A percentile compares a stretch with the other conserved stretches of the same genome.
phyloP scores from a whole-genome alignment of 2,113 vertebrate genomes.

The Daubentonia madagascariensis region DNA sequence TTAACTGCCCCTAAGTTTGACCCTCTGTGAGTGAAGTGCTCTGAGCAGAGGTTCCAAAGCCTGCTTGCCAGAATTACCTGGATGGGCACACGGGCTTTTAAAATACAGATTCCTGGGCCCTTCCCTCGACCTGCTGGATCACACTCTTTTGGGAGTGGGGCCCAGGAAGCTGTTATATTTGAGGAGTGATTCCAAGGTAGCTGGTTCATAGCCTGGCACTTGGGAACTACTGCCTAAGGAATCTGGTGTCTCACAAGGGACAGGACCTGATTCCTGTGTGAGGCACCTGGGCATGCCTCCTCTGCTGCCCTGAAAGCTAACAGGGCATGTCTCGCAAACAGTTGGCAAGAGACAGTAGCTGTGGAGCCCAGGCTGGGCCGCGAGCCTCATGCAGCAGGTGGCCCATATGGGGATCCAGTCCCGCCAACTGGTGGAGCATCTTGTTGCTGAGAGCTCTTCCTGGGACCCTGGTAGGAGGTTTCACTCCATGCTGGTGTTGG shows the following conservation, averaged over 20 bases:
- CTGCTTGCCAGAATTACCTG: not conserved
- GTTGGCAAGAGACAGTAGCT: not conserved
- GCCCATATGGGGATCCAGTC: not conserved
- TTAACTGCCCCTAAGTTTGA: not conserved
- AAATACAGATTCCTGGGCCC: not conserved
- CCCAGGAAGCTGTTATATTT: not conserved
- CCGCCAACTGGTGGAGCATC: not conserved
- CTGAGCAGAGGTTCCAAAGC: not conserved
- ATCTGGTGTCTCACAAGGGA: not conserved
- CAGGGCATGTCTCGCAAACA: rapidly evolving
- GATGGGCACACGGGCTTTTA: not conserved
- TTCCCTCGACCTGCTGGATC: not conserved
- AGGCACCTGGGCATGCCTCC: rapidly evolving
- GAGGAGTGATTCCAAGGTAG: not conserved
- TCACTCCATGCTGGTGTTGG: rapidly evolving
- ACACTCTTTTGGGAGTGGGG: not conserved
- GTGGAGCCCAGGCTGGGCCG: not conserved
- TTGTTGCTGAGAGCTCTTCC: not conserved
- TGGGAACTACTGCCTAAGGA: not conserved
- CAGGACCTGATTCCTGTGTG: rapidly evolving
- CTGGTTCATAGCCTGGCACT: not conserved
- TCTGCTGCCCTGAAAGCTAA: not conserved
- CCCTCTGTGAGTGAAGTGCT: not conserved
- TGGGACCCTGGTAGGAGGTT: not conserved
- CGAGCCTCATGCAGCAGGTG: not conserved